Evolutionary conservation across 92 coral and sea anemone genomes (phyloP).

Genomic region (Scolanthus callimorphus): DNA sequence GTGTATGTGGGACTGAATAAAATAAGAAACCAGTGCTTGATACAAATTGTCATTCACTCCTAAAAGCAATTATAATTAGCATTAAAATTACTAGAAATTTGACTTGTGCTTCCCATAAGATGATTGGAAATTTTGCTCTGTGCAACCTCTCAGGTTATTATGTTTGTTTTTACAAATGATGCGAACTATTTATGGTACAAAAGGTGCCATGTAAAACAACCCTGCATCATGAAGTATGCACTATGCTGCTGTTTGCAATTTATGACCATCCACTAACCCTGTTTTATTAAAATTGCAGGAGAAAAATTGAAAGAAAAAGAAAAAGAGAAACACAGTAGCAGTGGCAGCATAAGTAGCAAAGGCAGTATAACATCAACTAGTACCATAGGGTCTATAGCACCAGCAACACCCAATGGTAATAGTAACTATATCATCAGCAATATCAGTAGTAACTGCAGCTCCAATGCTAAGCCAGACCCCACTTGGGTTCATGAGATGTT

Average conservation of each 20-base stretch:
- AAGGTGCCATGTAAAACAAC: no score
- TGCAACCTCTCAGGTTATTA: no score
- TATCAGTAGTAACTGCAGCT: neutral
- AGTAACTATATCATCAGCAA: slow-evolving; percentile 13
- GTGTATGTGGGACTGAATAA: no score
- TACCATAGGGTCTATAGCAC: slow-evolving; percentile 47
- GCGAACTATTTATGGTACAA: neutral
- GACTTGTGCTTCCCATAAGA: no score
- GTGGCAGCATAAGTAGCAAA: slow-evolving; percentile 96
- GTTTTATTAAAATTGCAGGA: slow-evolving; percentile 11
- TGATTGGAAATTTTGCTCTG: no score
- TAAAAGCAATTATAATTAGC: no score
- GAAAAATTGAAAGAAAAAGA: slow-evolving; percentile 74
- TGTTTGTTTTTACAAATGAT: no score
- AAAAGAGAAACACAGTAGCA: slow-evolving; percentile 88
- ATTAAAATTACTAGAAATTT: no score
- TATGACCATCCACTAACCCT: no score
- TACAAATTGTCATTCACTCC: no score
- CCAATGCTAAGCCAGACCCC: slow-evolving; percentile 57
- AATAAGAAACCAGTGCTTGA: no score
- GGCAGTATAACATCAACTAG: slow-evolving; percentile 76
- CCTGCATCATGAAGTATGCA: neutral
- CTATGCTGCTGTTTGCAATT: no score
- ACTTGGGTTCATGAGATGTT: slow-evolving; percentile 99
- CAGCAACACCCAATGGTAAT: slow-evolving; percentile 1